A percentile compares a stretch with the other conserved stretches of the same genome.
Conservation (phyloP, 2,797 vertebrate species). For the Mormyrops attenuatus region DNA sequence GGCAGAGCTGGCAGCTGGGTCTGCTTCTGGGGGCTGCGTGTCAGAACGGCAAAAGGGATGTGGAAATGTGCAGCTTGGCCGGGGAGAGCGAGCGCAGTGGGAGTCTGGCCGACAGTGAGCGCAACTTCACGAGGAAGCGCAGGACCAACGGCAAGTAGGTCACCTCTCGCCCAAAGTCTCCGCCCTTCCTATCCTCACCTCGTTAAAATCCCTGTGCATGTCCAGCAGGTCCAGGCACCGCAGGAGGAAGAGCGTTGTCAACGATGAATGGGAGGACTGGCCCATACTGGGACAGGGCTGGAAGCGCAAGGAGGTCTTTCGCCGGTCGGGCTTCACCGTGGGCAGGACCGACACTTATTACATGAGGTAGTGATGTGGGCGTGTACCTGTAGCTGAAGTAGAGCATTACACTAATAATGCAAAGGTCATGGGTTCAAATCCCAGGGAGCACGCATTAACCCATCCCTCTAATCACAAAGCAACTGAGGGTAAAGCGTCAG, state of each 20-base stretch:
- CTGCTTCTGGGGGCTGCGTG: not conserved
- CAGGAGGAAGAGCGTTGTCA: constrained; percentile 28
- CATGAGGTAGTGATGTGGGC: constrained; percentile 48
- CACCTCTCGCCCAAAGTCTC: not conserved
- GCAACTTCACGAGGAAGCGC: not conserved
- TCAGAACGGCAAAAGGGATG: not conserved
- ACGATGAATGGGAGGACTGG: constrained; percentile 61
- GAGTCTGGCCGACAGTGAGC: constrained; percentile 14
- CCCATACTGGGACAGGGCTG: constrained; percentile 58
- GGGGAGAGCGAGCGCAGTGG: constrained; percentile 18
- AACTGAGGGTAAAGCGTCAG: not conserved
- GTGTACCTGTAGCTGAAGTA: not conserved
- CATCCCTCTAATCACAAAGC: not conserved
- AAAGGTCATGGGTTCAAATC: not conserved
- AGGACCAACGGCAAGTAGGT: constrained; percentile 8
- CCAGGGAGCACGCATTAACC: not conserved
- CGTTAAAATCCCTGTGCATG: not conserved
- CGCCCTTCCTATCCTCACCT: not conserved
- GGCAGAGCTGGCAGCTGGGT: constrained; percentile 20
- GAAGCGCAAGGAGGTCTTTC: constrained; percentile 56
- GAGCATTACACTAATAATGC: not conserved
- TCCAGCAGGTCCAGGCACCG: not conserved
- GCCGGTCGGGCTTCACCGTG: constrained; percentile 51
- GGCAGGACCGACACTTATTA: constrained; percentile 62
- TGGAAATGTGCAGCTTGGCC: constrained; percentile 11